Evolutionary conservation across 35 echinoderm and acorn worm species (phyloP).

Genomic region (Holothuria glaberrima): DNA sequence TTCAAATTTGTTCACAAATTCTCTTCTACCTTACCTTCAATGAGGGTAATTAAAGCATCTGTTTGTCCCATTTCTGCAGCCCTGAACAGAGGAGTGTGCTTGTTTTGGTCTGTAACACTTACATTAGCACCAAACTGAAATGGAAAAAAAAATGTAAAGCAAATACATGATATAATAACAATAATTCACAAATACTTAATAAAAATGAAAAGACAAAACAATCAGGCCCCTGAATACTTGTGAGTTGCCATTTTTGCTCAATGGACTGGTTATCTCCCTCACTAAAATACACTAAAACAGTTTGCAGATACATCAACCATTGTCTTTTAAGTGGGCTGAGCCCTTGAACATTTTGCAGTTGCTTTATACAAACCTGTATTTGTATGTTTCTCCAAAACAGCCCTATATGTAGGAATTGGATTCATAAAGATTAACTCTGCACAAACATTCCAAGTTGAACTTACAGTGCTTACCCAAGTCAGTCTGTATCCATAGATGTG

Average conservation of each 20-base stretch:
- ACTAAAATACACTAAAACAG: no score
- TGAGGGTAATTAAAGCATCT: slow-evolving; percentile 73
- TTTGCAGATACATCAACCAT: no score
- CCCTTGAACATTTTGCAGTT: no score
- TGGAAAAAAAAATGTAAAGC: background rate
- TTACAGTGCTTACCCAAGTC: background rate
- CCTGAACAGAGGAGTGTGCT: slow-evolving; percentile 92
- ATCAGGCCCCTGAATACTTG: background rate
- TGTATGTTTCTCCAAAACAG: no score
- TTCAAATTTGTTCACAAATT: no score
- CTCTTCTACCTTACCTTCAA: slow-evolving; percentile 61
- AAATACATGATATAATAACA: background rate
- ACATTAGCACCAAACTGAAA: slow-evolving; percentile 78
- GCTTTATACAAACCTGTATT: no score
- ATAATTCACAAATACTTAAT: background rate
- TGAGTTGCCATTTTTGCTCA: background rate
- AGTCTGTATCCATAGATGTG: no score
- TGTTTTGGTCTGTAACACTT: slow-evolving; percentile 74
- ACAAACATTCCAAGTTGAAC: background rate
- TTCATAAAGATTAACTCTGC: no score
- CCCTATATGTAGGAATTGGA: no score
- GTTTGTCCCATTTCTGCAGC: slow-evolving; percentile 96
- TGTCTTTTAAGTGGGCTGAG: no score
- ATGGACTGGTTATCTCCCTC: no score
- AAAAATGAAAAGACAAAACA: background rate